Percentiles rank a stretch among this genome's conserved stretches.
These are phyloP conservation scores for Rallus limicola DNA, from an alignment of 2,113 vertebrate genomes.

Conservation along the genomic window DNA sequence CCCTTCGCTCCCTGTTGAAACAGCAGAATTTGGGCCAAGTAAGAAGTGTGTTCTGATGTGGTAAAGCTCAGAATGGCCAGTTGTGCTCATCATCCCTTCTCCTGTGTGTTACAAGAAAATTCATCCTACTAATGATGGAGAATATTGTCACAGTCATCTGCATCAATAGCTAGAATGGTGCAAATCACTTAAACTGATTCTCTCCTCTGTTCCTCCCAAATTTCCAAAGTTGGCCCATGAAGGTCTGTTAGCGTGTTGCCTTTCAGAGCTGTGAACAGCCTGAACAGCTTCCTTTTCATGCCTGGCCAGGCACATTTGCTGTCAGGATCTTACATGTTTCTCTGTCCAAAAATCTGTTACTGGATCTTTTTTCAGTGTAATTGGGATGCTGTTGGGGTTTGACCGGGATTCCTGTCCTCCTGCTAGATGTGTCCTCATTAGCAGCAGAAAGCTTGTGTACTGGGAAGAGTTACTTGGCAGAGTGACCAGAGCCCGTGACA, in stretches of 20 bases:
- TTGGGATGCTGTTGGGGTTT: not conserved
- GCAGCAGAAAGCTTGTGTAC: not conserved
- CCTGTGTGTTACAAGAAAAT: not conserved
- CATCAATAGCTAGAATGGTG: not conserved
- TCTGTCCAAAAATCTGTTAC: not conserved
- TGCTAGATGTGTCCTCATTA: not conserved
- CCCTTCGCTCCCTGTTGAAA: not conserved
- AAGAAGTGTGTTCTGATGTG: rapidly evolving
- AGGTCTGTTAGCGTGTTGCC: not conserved
- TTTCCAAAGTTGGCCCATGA: not conserved
- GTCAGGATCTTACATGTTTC: not conserved
- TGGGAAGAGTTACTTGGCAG: not conserved
- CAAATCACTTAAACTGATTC: not conserved
- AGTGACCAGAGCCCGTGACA: not conserved
- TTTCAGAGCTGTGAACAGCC: not conserved
- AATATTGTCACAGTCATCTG: not conserved
- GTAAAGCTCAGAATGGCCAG: not conserved
- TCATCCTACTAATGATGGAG: not conserved
- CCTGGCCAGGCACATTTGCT: not conserved
- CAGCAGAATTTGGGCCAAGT: not conserved
- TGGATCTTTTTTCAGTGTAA: not conserved
- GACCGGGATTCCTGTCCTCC: not conserved
- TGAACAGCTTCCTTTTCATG: not conserved
- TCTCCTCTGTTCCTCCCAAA: not conserved
- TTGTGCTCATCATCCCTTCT: not conserved